Evolutionary conservation across 2,888 invertebrate genomes (phyloP).

Genomic region (Trissolcus japonicus): DNA sequence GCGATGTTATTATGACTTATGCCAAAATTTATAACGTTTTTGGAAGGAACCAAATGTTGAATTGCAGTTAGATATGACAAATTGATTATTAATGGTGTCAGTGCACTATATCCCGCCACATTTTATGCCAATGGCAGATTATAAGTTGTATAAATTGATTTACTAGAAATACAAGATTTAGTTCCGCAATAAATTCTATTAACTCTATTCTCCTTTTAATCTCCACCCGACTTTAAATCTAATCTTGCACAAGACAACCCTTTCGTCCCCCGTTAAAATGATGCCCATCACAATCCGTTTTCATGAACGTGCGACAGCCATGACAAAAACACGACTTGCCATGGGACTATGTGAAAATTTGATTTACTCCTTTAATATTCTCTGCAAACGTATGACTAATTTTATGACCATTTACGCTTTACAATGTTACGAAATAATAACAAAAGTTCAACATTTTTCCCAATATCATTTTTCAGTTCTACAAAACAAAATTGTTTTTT

Average conservation of each 20-base stretch:
- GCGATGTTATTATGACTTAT: too few species aligned
- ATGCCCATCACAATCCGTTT: conserved; percentile 47
- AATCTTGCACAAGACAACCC: conserved; percentile 34
- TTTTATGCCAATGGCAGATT: too few species aligned
- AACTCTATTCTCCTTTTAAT: conserved; percentile 24
- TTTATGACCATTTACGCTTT: conserved; percentile 4
- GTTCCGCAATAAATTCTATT: conserved; percentile 12
- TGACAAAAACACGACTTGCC: conserved; percentile 37
- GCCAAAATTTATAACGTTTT: too few species aligned
- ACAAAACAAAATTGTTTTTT: too few species aligned
- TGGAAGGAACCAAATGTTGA: too few species aligned
- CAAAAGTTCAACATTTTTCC: too few species aligned
- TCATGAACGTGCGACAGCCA: conserved; percentile 30
- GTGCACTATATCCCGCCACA: too few species aligned
- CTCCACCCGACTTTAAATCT: conserved; percentile 26
- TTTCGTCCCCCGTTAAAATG: conserved; percentile 37
- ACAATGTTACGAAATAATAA: too few species aligned
- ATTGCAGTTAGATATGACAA: too few species aligned
- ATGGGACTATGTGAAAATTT: conserved; percentile 37
- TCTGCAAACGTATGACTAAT: conserved; percentile 5
- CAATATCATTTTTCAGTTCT: too few species aligned
- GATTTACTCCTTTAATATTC: conserved; percentile 24
- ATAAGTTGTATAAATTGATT: not conserved
- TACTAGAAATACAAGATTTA: conserved; percentile 2
- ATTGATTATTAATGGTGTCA: too few species aligned